Base-by-base conservation (phyloP, 2,113 vertebrate genomes). In the Emydura subglobosa region DNA sequence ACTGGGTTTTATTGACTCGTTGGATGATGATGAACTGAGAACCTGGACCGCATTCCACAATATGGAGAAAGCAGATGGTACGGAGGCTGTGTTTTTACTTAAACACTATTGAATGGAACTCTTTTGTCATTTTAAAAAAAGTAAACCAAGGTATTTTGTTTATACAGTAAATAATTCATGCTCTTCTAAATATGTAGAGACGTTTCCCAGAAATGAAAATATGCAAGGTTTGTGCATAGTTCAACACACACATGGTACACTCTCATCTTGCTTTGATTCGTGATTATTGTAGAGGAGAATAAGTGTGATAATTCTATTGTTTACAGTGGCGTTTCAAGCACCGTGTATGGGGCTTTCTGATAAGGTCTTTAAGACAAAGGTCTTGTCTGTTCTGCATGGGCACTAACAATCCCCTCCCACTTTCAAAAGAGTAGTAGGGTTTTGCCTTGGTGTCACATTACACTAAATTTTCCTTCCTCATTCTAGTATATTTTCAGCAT, bases 41-140 rank as follows among this genome's bases (percentile, higher is more conserved):
- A 50, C 82, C 83, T 13, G 65, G 47, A 90, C 49, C 61, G 44
- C 88, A 3, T 44, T 72, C 65, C 59, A 9, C 78, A 90, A 93
- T 96, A 99, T 99, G 99, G 99, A 99, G 98, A 99, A 98, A 98
- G 98, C 98, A 96, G 98, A 99, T 95, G 99, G 99, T 99, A 99
- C 89, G 98, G 93, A 79, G 44, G 5, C 17, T 14, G 6, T 12
- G n/a, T 88, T 87, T 95, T 85, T 92, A 76, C 87, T 90, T 84
- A 39, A 2, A 34, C 80, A 7, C 74, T 47, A 10, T 78, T 78
- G 44, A 78, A 47, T 47, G 42, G 42, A 47, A 47, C 39, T 44
- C 39, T 44, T 44, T 27, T 47, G 12, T 78, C 24, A 4, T 78
- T 47, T 78, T 93, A 88, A 86, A 50, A 51, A 1, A 17, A 50